Percentiles rank a stretch among this genome's conserved stretches.
phyloP scores from a whole-genome alignment of 2,888 invertebrate genomes.

The Dione juno region DNA sequence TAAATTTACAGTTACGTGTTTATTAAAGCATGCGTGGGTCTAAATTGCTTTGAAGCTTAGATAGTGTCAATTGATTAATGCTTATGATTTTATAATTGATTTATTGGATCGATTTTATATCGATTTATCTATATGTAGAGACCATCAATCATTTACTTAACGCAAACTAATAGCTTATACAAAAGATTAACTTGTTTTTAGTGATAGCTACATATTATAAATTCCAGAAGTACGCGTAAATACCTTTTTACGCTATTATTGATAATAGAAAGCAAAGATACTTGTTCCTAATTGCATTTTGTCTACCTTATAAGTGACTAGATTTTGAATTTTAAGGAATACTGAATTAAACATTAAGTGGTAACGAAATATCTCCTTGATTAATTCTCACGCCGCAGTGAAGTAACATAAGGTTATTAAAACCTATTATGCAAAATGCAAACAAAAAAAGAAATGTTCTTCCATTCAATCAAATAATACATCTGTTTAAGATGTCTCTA shows the following conservation, averaged over 20 bases:
- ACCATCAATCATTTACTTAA: constrained; percentile 20
- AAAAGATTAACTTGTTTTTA: constrained; percentile 15
- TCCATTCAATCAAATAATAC: not conserved
- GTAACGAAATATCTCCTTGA: too few relatives aligned
- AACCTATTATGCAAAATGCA: not conserved
- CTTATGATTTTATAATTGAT: constrained; percentile 26
- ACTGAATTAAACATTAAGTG: too few relatives aligned
- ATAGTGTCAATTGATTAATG: constrained; percentile 29
- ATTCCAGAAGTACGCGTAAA: not conserved
- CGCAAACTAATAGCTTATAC: constrained; percentile 5
- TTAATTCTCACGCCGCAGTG: too few relatives aligned
- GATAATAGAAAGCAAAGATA: not conserved
- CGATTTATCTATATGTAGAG: constrained; percentile 1
- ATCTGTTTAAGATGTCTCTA: not conserved
- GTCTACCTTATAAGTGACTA: too few relatives aligned
- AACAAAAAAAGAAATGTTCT: not conserved
- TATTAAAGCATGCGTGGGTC: constrained; percentile 6
- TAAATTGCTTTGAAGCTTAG: constrained; percentile 7
- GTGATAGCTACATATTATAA: constrained; percentile 1
- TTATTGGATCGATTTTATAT: constrained; percentile 23
- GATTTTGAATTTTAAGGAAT: too few relatives aligned
- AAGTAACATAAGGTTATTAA: too few relatives aligned
- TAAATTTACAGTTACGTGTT: not conserved
- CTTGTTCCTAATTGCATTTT: not conserved
- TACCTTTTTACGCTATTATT: not conserved